Percentiles rank a stretch among this genome's conserved stretches.
phyloP scores from a whole-genome alignment of 2,888 invertebrate genomes.

The Amphimallon solstitiale region DNA sequence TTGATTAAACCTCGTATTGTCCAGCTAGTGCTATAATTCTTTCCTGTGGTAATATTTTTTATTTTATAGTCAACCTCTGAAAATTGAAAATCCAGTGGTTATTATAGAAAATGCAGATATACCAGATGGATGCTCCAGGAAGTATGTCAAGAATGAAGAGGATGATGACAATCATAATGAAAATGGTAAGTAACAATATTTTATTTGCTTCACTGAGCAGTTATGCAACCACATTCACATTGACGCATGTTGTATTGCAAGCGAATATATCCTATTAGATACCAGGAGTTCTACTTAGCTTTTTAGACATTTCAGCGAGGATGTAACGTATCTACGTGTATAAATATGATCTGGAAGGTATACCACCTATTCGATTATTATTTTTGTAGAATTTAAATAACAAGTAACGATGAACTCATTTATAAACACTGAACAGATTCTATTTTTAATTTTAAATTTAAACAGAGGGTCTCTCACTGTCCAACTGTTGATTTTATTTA shows the following conservation, averaged over 20 bases:
- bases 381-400: background rate
- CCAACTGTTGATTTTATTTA: constrained; percentile 3
- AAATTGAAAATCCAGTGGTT: constrained; percentile 50
- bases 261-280: background rate
- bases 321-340: background rate
- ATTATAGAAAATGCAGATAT: constrained; percentile 53
- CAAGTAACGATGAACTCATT: background rate
- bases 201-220: background rate
- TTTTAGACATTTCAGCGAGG: background rate
- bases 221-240: constrained; percentile 29
- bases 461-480: background rate
- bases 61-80: constrained; percentile 6
- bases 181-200: constrained; percentile 26
- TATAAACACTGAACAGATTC: background rate
- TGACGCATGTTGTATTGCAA: background rate
- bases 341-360: background rate
- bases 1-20: too few relatives aligned
- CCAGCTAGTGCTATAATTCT: too few relatives aligned
- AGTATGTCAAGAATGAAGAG: constrained; percentile 25
- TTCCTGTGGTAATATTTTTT: too few relatives aligned
- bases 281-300: background rate
- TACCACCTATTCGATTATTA: background rate
- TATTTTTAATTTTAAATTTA: background rate
- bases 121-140: constrained; percentile 23
- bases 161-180: constrained; percentile 7